These are phyloP conservation scores for Rattus norvegicus DNA, from an alignment of 2,113 vertebrate genomes.

Conservation along the genomic window GRCr8 NC_086023.1:146358501-146359000, in stretches of 20 bases:
- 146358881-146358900: background rate
- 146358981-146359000: constrained; percentile 37
- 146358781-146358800: background rate
- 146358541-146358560: constrained; percentile 6
- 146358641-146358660: background rate
- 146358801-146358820: background rate
- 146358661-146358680: background rate
- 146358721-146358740: background rate
- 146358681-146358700: constrained; percentile 21
- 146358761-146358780: background rate
- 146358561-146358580: background rate
- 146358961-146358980: constrained; percentile 52
- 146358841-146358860: background rate
- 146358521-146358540: background rate
- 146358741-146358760: background rate
- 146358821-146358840: background rate
- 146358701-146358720: background rate
- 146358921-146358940: constrained; percentile 20
- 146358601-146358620: background rate
- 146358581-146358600: background rate
- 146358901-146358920: background rate
- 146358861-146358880: background rate
- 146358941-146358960: constrained; percentile 36
- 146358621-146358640: background rate
- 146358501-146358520: constrained; percentile 19